Percentiles rank a stretch among this genome's conserved stretches.
These are phyloP conservation scores for Actinemys pallida DNA, from an alignment of 2,113 vertebrate genomes.

Conservation along the genomic window DNA sequence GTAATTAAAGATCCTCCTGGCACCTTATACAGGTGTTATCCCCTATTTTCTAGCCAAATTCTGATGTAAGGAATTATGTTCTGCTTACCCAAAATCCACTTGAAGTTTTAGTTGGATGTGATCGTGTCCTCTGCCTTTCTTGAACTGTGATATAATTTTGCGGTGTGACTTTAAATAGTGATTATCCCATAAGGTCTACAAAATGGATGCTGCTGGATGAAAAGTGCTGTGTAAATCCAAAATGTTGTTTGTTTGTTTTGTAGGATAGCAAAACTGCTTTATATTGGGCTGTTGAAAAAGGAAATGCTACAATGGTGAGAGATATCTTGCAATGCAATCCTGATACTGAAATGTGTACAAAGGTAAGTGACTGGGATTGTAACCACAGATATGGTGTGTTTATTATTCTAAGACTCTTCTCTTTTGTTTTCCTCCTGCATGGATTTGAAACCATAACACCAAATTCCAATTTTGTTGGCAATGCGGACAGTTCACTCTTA, in stretches of 20 bases:
- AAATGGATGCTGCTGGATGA: neutral
- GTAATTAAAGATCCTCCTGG: neutral
- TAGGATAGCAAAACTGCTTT: slow-evolving; percentile 97
- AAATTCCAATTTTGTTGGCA: neutral
- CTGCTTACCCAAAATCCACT: accelerated
- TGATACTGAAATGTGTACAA: slow-evolving; percentile 95
- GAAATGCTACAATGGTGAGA: slow-evolving; percentile 95
- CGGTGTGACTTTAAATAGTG: neutral
- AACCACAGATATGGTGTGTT: neutral
- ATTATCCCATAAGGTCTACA: neutral
- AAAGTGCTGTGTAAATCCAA: neutral
- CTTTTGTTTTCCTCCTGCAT: neutral
- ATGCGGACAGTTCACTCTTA: accelerated
- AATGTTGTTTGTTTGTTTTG: neutral
- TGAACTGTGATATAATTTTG: neutral
- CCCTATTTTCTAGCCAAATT: neutral
- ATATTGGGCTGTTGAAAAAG: slow-evolving; percentile 98
- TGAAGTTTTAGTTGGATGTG: neutral
- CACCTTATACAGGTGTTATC: neutral
- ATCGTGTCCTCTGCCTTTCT: neutral
- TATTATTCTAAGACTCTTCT: neutral
- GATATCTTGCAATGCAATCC: slow-evolving; percentile 98
- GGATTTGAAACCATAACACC: accelerated
- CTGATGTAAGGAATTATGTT: neutral
- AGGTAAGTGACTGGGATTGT: slow-evolving; percentile 80